Conservation (phyloP, 2,797 vertebrate genomes). For the Silurus aristotelis region DNA sequence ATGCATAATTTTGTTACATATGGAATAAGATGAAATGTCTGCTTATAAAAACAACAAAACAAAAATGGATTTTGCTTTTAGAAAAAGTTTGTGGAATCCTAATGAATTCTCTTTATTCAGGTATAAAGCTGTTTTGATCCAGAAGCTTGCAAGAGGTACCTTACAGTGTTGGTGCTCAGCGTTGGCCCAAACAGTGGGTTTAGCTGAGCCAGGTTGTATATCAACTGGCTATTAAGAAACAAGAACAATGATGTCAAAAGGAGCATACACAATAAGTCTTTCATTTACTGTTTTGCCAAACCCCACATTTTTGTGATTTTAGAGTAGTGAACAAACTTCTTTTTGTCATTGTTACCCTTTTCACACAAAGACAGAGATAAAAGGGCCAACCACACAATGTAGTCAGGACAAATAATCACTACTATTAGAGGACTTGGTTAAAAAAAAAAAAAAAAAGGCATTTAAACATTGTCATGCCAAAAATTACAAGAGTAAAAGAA, state of each 20-base stretch:
- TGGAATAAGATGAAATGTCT: not conserved
- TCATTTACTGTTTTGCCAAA: conserved; percentile 35
- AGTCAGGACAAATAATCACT: conserved; percentile 27
- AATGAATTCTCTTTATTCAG: not conserved
- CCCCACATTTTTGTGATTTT: conserved; percentile 42
- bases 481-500: not conserved
- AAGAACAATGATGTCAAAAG: conserved; percentile 40
- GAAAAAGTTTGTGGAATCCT: not conserved
- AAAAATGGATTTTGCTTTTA: not conserved
- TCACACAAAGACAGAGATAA: conserved; percentile 43
- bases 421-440: not conserved
- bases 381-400: conserved; percentile 33
- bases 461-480: not conserved
- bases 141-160: conserved; percentile 67
- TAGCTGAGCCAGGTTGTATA: conserved; percentile 80
- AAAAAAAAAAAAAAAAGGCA: not conserved
- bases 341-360: conserved; percentile 45
- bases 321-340: conserved; percentile 36
- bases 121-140: not conserved
- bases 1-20: not conserved
- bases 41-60: too few relatives aligned
- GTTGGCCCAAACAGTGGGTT: conserved; percentile 82
- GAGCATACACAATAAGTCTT: conserved; percentile 37
- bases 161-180: conserved; percentile 77
- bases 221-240: conserved; percentile 74